These are phyloP conservation scores for Calephelis nemesis DNA, from an alignment of 1,140 invertebrate species.

Conservation along the genomic window DNA sequence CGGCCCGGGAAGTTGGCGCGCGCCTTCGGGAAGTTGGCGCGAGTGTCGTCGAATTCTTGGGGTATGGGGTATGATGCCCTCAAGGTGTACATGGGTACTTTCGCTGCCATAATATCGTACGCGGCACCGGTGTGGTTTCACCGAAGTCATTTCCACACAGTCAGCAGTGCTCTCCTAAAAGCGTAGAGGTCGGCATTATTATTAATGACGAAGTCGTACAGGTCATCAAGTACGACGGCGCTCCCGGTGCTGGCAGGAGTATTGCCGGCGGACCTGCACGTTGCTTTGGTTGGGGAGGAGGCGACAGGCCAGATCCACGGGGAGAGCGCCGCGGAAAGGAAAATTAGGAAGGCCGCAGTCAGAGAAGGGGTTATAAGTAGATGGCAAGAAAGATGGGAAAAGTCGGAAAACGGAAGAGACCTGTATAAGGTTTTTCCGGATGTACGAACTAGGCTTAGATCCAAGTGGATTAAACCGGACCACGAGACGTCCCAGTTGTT, in stretches of 20 bases:
- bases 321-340: neutral
- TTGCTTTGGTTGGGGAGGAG: neutral
- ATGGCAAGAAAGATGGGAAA: neutral
- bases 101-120: neutral
- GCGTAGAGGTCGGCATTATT: neutral
- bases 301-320: no score
- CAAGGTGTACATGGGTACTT: neutral
- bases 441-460: no score
- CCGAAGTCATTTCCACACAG: neutral
- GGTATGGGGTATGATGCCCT: neutral
- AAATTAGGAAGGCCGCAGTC: neutral
- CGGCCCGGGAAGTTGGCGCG: neutral
- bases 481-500: no score
- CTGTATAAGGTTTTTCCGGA: no score
- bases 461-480: no score
- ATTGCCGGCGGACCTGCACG: neutral
- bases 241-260: no score
- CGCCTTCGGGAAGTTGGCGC: neutral
- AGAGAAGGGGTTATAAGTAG: neutral
- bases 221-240: neutral
- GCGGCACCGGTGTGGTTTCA: neutral
- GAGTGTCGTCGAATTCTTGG: neutral
- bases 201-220: constrained; percentile 18
- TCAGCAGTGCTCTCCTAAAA: neutral
- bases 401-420: no score